Base-by-base conservation (phyloP, 2,797 vertebrate species). In the Nasua narica region DNA sequence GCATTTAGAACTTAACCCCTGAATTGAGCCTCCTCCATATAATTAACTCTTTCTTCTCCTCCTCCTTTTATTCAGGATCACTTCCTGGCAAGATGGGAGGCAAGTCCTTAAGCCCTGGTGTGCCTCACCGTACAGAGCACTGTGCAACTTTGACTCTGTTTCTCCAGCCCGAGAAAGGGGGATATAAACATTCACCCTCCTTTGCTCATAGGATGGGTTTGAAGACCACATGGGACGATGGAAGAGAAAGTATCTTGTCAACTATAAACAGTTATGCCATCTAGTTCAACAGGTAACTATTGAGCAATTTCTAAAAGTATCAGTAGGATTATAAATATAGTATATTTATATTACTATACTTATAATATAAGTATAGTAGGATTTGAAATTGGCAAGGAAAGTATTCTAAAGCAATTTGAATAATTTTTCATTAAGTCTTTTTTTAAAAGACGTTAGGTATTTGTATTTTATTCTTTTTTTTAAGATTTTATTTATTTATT, bases 181-280 rank as follows among this genome's bases (percentile, higher is more conserved):
- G 21, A 25, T 29, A 78, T 1, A 21, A 27, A 5, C 46, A 0
- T 2, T 40, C 19, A 21, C 3, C 4, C 0, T 56, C 69, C 5
- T 43, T n/a, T n/a, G 35, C 12, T 65, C 76, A 27, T 7, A 32
- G 76, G 18, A 15, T 37, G 70, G 15, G 35, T 35, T 7, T 77
- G 27, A 79, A 85, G 46, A 18, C 29, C 58, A 62, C 46, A 21
- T 8, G 69, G 67, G 18, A 21, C 35, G 2, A 5, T 14, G n/a
- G 76, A 37, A 52, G 25, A 37, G 79, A 54, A 62, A 77, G 40
- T 29, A 4, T 52, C 35, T 46, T 40, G 19, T 43, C 46, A 93
- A 60, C 27, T n/a, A 29, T 65, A 11, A 60, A 23, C 7, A 14
- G 23, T 40, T 25, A 19, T 9, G 16, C 21, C 37, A 5, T 27